Evolutionary conservation across 2,888 invertebrate species (phyloP).

Genomic region (Mesochorus sp.): DNA sequence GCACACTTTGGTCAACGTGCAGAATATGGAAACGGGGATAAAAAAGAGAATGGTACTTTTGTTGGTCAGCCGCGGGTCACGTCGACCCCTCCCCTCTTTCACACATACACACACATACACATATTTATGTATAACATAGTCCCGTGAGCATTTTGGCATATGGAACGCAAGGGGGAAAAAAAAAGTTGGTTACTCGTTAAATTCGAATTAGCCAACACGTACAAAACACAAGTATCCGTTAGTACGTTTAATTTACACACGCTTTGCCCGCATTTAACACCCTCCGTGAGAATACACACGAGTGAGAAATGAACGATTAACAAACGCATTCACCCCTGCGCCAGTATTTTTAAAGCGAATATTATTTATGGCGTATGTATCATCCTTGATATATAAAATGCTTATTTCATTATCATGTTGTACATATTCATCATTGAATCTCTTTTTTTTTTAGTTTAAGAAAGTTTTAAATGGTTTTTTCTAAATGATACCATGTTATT

Average conservation of each 20-base stretch:
- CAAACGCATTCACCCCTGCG: slow-evolving; percentile 1
- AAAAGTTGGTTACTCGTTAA: slow-evolving; percentile 54
- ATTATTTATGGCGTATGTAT: too few relatives aligned
- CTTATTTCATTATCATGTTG: too few relatives aligned
- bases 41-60: background rate
- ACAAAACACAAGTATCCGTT: slow-evolving; percentile 62
- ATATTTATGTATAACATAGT: background rate
- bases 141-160: slow-evolving; percentile 21
- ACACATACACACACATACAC: too few relatives aligned
- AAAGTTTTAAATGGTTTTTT: too few relatives aligned
- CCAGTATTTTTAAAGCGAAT: background rate
- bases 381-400: too few relatives aligned
- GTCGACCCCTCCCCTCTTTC: too few relatives aligned
- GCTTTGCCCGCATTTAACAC: slow-evolving; percentile 47
- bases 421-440: too few relatives aligned
- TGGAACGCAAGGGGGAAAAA: slow-evolving; percentile 3
- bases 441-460: too few relatives aligned
- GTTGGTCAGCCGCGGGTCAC: slow-evolving; percentile 22
- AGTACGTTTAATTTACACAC: slow-evolving; percentile 62
- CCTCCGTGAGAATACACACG: slow-evolving; percentile 10
- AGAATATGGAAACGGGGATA: slow-evolving; percentile 25
- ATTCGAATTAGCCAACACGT: slow-evolving; percentile 58
- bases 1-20: background rate
- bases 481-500: too few relatives aligned
- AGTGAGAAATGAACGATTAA: slow-evolving; percentile 7